Evolutionary conservation across 2,113 vertebrate genomes (phyloP), one percentile per base, ranked within the genome.

Genomic region (Apus apus): DNA sequence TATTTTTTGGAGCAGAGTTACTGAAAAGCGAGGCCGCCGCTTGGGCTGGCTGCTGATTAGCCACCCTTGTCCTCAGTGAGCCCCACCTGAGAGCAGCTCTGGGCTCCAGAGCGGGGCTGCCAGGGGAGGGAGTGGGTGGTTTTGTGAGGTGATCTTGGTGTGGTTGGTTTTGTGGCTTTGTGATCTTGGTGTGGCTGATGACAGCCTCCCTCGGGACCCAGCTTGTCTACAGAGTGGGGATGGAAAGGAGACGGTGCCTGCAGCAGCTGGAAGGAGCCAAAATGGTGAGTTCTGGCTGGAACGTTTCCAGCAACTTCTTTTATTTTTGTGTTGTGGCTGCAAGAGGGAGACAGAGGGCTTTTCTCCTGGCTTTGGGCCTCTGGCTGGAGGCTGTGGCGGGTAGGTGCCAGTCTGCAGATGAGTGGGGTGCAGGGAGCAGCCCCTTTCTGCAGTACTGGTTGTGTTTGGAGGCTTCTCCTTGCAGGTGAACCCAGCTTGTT

Each of bases 361-460:
- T 40, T 6, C 6, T 15, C 12, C 66, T 6, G 43, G 54, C 53
- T 38, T 6, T 29, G 57, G 13, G 4, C 6, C 62, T 5, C 26
- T 13, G 64, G 22, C 51, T 32, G 4, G 36, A 34, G 45, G 78
- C 78, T n/a, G 53, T 18, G 46, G 15, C 0, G 2, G 58, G 16
- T 3, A 3, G 11, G 0, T 0, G 13, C 51, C 2, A 1, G 13
- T 51, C 2, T 1, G 66, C 34, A 13, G 3, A 38, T 43, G 5
- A 21, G 38, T 15, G 22, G 58, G 48, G 76, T 4, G 21, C 30
- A 8, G 34, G 8, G 76, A 45, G 32, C 50, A 34, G 62, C 54
- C 78, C 46, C 32, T 2, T 17, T 26, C 40, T 27, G 9, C 10
- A 30, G 10, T 7, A 17, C 36, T 1, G 14, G 11, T 7, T 20